Conservation (phyloP, 2,888 invertebrate species). For the Amphipoea oculea region DNA sequence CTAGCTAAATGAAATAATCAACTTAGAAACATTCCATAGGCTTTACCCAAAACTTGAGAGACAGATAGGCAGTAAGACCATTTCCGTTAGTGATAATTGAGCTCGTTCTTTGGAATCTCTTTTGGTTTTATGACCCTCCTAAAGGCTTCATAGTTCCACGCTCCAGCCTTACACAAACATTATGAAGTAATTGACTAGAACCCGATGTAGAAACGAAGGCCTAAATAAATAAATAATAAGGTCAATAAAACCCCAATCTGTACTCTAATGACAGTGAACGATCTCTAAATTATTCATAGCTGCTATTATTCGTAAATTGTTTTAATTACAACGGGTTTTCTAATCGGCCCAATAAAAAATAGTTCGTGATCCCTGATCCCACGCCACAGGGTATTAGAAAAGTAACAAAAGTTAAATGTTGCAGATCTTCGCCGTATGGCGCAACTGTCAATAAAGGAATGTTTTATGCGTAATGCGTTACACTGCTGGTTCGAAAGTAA, state of each 20-base stretch:
- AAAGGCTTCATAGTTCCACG: slow-evolving; percentile 40
- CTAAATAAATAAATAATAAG: slow-evolving; percentile 76
- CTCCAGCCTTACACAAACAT: slow-evolving; percentile 57
- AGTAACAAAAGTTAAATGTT: slow-evolving; percentile 82
- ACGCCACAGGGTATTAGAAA: slow-evolving; percentile 80
- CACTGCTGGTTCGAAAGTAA: slow-evolving; percentile 74
- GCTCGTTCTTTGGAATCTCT: slow-evolving; percentile 29
- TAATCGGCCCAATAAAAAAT: slow-evolving; percentile 68
- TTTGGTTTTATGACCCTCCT: slow-evolving; percentile 24
- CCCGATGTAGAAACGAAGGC: slow-evolving; percentile 66
- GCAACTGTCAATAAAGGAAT: slow-evolving; percentile 74
- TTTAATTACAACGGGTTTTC: slow-evolving; percentile 73
- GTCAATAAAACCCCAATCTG: slow-evolving; percentile 73
- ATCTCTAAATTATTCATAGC: slow-evolving; percentile 75
- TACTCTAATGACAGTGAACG: slow-evolving; percentile 75
- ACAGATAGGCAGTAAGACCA: not conserved
- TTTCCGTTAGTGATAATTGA: slow-evolving; percentile 22
- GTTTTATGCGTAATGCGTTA: slow-evolving; percentile 67
- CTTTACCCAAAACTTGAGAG: not conserved
- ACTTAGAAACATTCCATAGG: not conserved
- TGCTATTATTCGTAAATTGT: slow-evolving; percentile 73
- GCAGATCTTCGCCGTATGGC: slow-evolving; percentile 80
- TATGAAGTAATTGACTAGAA: slow-evolving; percentile 66
- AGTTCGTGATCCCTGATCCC: slow-evolving; percentile 75
- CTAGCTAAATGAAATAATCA: not conserved